A percentile compares a stretch with the other conserved stretches of the same genome.
Conservation (phyloP, 2,888 invertebrate genomes). For the Protophormia terraenovae region DNA sequence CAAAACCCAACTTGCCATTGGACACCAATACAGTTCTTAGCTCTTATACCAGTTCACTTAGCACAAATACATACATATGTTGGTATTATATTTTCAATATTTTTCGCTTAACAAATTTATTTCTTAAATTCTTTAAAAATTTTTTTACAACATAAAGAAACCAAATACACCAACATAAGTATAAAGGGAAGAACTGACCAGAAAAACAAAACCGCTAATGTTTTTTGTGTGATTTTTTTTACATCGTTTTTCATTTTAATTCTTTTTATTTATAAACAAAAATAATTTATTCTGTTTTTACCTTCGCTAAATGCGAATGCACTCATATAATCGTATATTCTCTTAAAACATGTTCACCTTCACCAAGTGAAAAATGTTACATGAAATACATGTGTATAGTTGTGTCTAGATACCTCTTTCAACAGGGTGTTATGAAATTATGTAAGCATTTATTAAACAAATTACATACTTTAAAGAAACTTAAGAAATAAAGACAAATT, state of each 20-base stretch:
- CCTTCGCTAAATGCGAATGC: neutral
- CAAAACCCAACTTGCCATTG: neutral
- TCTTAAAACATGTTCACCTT: conserved; percentile 1
- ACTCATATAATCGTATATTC: neutral
- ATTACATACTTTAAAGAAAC: no score
- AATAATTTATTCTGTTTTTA: conserved; percentile 54
- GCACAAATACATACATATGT: neutral
- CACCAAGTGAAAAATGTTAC: neutral
- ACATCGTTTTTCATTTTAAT: neutral
- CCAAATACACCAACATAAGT: neutral
- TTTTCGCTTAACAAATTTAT: conserved; percentile 1
- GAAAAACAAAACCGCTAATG: conserved; percentile 16
- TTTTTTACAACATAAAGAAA: neutral
- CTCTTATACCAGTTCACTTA: neutral
- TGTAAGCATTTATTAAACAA: no score
- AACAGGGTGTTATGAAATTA: neutral
- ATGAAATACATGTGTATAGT: neutral
- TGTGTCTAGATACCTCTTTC: neutral
- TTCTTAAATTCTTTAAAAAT: neutral
- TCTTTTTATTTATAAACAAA: conserved; percentile 34
- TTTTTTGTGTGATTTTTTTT: conserved; percentile 18
- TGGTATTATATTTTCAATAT: conserved; percentile 6
- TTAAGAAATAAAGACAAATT: no score
- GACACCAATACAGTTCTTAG: neutral
- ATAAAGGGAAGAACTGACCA: neutral